Percentiles rank a stretch among this genome's conserved stretches.
Evolutionary conservation across 2,888 invertebrate species (phyloP).

Genomic region (Pterostichus madidus): DNA sequence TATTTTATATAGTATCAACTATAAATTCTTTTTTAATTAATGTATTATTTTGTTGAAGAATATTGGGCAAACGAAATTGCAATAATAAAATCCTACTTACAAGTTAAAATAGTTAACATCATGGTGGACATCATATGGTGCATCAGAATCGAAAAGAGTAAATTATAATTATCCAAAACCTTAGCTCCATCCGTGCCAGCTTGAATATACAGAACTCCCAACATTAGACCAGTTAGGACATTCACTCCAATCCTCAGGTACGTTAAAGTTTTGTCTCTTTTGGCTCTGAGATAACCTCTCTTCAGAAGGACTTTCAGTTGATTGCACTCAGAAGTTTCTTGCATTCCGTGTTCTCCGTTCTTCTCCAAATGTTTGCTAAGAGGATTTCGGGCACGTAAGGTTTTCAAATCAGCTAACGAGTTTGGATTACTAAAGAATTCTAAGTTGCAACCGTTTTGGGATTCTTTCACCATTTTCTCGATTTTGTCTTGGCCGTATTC

Average conservation of each 20-base stretch:
- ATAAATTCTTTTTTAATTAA: too few species aligned
- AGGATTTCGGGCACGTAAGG: constrained; percentile 80
- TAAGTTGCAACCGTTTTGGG: constrained; percentile 85
- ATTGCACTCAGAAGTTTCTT: constrained; percentile 85
- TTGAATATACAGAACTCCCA: constrained; percentile 87
- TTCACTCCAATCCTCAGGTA: constrained; percentile 88
- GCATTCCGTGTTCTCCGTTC: constrained; percentile 77
- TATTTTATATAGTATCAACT: too few species aligned
- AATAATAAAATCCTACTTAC: constrained; percentile 79
- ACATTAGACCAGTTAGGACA: constrained; percentile 86
- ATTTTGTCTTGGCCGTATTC: constrained; percentile 93
- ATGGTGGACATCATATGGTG: constrained; percentile 96
- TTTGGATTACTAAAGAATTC: constrained; percentile 84
- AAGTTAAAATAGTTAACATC: constrained; percentile 93
- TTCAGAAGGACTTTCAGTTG: constrained; percentile 86
- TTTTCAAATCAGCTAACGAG: constrained; percentile 80
- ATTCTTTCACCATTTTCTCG: constrained; percentile 81
- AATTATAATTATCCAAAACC: constrained; percentile 90
- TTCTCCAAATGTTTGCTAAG: constrained; percentile 78
- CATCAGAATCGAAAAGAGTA: constrained; percentile 94
- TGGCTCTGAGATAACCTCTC: constrained; percentile 79
- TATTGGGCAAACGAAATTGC: constrained; percentile 17
- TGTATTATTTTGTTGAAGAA: background rate
- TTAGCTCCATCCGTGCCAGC: constrained; percentile 88
- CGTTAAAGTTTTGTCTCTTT: constrained; percentile 82